Evolutionary conservation across 2,797 vertebrate genomes (phyloP).

Genomic region (Urophycis tenuis): DNA sequence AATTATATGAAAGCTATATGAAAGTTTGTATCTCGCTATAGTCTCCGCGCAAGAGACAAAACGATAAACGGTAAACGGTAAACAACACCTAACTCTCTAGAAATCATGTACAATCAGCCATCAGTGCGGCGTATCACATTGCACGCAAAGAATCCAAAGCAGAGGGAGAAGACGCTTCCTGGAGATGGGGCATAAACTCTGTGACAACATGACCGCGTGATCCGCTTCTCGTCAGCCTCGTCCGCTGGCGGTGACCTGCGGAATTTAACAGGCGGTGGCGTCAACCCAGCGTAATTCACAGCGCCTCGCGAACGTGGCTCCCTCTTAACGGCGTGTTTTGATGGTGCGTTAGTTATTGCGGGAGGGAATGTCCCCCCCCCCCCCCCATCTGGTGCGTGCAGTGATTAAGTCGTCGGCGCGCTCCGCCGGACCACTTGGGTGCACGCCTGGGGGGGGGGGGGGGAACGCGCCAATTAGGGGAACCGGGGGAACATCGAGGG

Average conservation of each 20-base stretch:
- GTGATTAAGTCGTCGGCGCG: conserved; percentile 44
- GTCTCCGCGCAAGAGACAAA: not conserved
- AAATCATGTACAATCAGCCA: not conserved
- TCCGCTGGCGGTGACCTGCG: conserved; percentile 57
- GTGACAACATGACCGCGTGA: conserved; percentile 52
- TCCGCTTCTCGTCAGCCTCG: conserved; percentile 54
- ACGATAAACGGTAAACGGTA: not conserved
- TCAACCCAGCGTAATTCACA: conserved; percentile 34
- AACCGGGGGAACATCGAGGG: conserved; percentile 39
- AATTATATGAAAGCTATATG: too few relatives aligned
- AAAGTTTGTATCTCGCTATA: too few relatives aligned
- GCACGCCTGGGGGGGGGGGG: conserved; percentile 36
- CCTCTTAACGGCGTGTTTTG: conserved; percentile 21
- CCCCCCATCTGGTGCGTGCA: conserved; percentile 39
- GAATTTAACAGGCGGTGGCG: conserved; percentile 33
- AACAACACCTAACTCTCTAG: not conserved
- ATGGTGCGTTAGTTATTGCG: conserved; percentile 51
- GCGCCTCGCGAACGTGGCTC: conserved; percentile 36
- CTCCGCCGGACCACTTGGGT: conserved; percentile 25
- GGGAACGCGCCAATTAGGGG: conserved; percentile 51
- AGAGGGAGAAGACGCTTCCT: not conserved
- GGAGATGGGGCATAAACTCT: conserved; percentile 38
- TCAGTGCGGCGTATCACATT: not conserved
- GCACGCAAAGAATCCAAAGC: not conserved
- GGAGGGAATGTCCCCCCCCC: conserved; percentile 24